Evolutionary conservation across 2,113 vertebrate species (phyloP), one percentile per base, ranked within the genome.

Genomic region (Cardinalis cardinalis): DNA sequence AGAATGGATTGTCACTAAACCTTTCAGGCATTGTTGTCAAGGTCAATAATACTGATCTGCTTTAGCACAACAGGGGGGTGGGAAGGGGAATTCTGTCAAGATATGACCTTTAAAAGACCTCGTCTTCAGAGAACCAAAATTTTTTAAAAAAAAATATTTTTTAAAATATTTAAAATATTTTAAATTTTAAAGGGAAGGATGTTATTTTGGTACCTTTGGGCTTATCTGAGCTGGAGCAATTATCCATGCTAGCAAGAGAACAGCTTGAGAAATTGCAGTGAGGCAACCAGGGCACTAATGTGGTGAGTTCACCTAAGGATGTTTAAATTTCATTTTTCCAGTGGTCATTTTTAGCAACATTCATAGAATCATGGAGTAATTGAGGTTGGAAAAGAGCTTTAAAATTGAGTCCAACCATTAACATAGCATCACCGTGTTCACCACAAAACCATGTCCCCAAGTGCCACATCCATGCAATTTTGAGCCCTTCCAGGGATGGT

Each of bases 61-160:
- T 96, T 87, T 90, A 96, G 53, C 68, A 81, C 95, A 91, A 96
- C 87, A 26, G 44, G 64, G 73, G 72, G 68, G 51, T 19, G 58
- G 72, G 81, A 72, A 81, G 74, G 86, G 82, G 82, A 89, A 81
- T 92, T 92, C 91, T 95, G 77, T 96, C 93, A 95, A 96, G 95
- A 96, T 85, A 72, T 94, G 96, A 97, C 92, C 96, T 97, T 95
- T 97, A 95, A 95, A 95, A 92, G 95, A 93, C 89, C 96, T 97
- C 43, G 1, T 97, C 83, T 87, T 75, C 21, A 26, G 74, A 82
- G 78, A 95, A 86, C 49, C 8, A 51, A 90, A 90, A 90, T 41
- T n/a, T n/a, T n/a, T n/a, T n/a, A n/a, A 49, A 34, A 43, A 34
- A 18, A 23, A 32, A 38, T 15, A 69, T 48, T 14, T 52, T n/a